Conservation (phyloP, 1,140 invertebrate species). For the Coelopa frigida region DNA sequence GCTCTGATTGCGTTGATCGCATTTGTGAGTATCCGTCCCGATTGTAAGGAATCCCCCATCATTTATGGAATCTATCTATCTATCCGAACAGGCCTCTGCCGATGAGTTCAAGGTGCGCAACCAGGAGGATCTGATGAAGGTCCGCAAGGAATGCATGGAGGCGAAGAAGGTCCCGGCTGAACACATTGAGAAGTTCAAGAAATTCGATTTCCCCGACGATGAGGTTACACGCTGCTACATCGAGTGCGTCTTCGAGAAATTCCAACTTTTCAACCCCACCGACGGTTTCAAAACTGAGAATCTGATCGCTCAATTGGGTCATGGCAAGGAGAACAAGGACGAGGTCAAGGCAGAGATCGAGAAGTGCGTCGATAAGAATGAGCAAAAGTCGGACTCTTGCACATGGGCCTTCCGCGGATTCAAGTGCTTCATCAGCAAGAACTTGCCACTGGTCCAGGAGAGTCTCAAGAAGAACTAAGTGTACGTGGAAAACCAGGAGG, state of each 20-base stretch:
- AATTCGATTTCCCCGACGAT: constrained; percentile 42
- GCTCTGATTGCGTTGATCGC: constrained; percentile 35
- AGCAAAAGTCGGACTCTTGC: constrained; percentile 32
- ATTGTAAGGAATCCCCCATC: background rate
- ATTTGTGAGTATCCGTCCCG: constrained; percentile 21
- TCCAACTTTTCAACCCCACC: constrained; percentile 37
- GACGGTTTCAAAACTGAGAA: constrained; percentile 41
- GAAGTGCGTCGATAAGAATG: constrained; percentile 43
- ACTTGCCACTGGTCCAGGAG: constrained; percentile 37
- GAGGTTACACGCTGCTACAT: constrained; percentile 42
- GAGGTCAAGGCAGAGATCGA: constrained; percentile 32
- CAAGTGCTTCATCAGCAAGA: constrained; percentile 42
- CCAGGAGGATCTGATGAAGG: constrained; percentile 33
- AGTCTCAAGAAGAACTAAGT: constrained; percentile 41
- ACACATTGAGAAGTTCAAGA: constrained; percentile 37
- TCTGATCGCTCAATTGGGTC: constrained; percentile 36
- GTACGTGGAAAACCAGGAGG: too few species aligned
- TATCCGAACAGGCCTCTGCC: constrained; percentile 23
- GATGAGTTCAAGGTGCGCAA: constrained; percentile 39
- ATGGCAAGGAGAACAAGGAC: constrained; percentile 33
- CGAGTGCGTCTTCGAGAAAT: constrained; percentile 40
- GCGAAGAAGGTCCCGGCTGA: constrained; percentile 34
- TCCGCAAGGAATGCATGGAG: constrained; percentile 35
- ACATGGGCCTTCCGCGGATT: constrained; percentile 41
- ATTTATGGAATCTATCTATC: background rate